Conservation (phyloP, 2,888 invertebrate species). For the Deilephila porcellus region DNA sequence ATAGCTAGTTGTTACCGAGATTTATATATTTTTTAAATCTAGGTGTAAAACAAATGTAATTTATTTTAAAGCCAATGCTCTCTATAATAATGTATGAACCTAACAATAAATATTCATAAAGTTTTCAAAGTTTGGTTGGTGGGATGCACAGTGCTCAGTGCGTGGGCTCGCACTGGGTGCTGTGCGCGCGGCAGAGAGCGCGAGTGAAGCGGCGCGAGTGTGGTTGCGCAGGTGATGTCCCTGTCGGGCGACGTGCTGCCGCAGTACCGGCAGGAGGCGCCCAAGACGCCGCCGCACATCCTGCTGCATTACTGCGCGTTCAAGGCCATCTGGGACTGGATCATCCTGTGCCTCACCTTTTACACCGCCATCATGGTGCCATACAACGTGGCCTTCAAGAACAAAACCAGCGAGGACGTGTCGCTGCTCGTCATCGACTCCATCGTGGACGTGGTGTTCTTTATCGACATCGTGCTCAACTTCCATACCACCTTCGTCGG, state of each 20-base stretch:
- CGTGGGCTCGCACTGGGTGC: neutral
- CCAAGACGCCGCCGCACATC: slow-evolving; percentile 99
- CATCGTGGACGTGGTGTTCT: slow-evolving; percentile 99
- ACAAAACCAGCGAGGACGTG: slow-evolving; percentile 98
- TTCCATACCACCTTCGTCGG: slow-evolving; percentile 99
- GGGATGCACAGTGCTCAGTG: no score
- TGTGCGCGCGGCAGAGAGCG: neutral
- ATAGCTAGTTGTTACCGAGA: no score
- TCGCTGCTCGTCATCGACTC: slow-evolving; percentile 97
- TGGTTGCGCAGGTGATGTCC: slow-evolving; percentile 89
- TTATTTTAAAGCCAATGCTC: no score
- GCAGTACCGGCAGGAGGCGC: slow-evolving; percentile 99
- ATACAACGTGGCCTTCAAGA: slow-evolving; percentile 99
- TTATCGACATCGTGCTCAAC: slow-evolving; percentile 99
- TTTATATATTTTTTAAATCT: no score
- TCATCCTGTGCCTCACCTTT: slow-evolving; percentile 99
- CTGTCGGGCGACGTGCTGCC: slow-evolving; percentile 99
- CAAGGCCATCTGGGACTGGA: slow-evolving; percentile 99
- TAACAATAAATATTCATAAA: no score
- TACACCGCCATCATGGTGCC: slow-evolving; percentile 99
- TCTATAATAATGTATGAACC: no score
- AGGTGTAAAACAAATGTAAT: no score
- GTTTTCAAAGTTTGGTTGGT: no score
- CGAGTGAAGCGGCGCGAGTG: slow-evolving; percentile 1
- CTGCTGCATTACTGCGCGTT: slow-evolving; percentile 99